Evolutionary conservation across 2,797 vertebrate genomes (phyloP), one percentile per base, ranked within the genome.

Genomic region (Siniperca undulata): DNA sequence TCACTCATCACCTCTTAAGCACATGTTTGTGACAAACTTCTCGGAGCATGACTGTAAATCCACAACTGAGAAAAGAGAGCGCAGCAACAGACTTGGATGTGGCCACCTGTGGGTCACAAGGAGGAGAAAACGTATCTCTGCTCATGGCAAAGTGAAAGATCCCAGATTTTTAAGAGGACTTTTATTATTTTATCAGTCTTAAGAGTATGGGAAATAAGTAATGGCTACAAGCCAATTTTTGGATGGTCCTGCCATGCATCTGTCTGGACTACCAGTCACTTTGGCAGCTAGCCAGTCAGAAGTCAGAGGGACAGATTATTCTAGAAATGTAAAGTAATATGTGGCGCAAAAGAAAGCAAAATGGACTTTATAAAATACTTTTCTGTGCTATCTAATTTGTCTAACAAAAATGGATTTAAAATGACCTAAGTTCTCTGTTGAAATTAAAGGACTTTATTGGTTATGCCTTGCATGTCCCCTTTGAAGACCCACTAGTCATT

Each of bases 1-100:
- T 90, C 88, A 78, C 87, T 93, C 91, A 78, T 74, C 86, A 44
- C 79, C 80, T 84, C 88, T 71, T 85, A 77, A 91, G 82, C 85
- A 77, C 84, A 86, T 85, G 83, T 88, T 89, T 86, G 85, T 64
- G 86, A 86, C 80, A 77, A 88, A 90, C 68, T 74, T 89, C 84
- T 86, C 70, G 12, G 84, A 90, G 86, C 86, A 75, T 86, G 86
- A 88, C 82, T 72, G 81, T 81, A 84, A 92, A 91, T 82, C 80
- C 82, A 89, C 69, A 80, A 80, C 74, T 65, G 81, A 78, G 82
- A 13, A n/a, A 34, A 65, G 64, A 60, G 48, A 74, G 73, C 40
- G 67, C 52, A 66, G 76, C 40, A 61, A 67, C 68, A 14, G 70
- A 34, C 56, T 76, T 58, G 68, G 81, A 89, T 78, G 82, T 84